Evolutionary conservation across 2,113 vertebrate species (phyloP).

Genomic region (Dipodomys spectabilis): DNA sequence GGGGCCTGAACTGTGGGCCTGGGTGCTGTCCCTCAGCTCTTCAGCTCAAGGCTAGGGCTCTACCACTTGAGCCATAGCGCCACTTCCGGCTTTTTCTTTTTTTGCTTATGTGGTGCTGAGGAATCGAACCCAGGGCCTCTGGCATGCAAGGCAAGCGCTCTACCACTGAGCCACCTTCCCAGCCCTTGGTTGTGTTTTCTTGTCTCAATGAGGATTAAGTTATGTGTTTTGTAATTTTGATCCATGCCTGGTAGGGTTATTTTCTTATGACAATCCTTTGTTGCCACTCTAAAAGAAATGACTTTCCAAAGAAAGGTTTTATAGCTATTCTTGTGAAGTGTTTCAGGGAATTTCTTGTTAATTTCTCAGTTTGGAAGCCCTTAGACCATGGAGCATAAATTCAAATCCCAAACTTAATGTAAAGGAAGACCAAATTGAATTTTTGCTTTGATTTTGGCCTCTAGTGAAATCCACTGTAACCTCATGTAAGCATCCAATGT

Average conservation of each 20-base stretch:
- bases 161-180: no score
- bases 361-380: constrained; percentile 10
- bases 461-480: neutral
- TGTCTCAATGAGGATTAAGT: neutral
- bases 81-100: no score
- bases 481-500: neutral
- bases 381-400: neutral
- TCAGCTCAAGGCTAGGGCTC: no score
- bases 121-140: no score
- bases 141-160: no score
- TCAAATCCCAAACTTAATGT: constrained; percentile 15
- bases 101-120: no score
- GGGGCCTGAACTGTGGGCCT: no score
- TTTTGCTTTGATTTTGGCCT: constrained; percentile 35
- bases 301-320: neutral
- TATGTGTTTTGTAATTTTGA: neutral
- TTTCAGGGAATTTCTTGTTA: neutral
- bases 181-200: neutral
- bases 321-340: neutral
- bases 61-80: no score
- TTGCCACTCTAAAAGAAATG: neutral
- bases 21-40: no score
- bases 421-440: neutral
- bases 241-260: neutral
- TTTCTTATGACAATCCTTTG: constrained; percentile 29